phyloP scores from a whole-genome alignment of 2,888 invertebrate genomes.

The Sinhomidia bicolor region DNA sequence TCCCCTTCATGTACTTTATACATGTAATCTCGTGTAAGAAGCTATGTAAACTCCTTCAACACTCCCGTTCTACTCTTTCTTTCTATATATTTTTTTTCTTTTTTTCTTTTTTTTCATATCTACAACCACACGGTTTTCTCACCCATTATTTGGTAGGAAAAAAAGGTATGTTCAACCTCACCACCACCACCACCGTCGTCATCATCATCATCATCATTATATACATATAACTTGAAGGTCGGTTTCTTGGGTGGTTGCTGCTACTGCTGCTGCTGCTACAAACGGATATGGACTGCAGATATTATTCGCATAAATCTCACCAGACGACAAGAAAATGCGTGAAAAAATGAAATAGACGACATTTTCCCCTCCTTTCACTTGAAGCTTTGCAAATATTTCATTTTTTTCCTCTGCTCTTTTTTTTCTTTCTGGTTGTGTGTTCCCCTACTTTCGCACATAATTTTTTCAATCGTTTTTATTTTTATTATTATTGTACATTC shows the following conservation, averaged over 20 bases:
- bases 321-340: slow-evolving; percentile 78
- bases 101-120: slow-evolving; percentile 19
- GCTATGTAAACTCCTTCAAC: slow-evolving; percentile 60
- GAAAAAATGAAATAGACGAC: slow-evolving; percentile 80
- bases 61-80: slow-evolving; percentile 7
- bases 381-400: slow-evolving; percentile 76
- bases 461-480: slow-evolving; percentile 69
- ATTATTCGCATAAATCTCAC: slow-evolving; percentile 80
- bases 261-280: slow-evolving; percentile 4
- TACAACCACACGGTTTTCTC: slow-evolving; percentile 36
- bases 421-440: slow-evolving; percentile 24
- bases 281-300: slow-evolving; percentile 73
- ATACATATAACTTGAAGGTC: slow-evolving; percentile 66
- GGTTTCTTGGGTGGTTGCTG: slow-evolving; percentile 22
- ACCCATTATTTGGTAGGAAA: background rate
- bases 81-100: background rate
- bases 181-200: too few species aligned
- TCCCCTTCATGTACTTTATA: slow-evolving; percentile 68
- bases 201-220: too few species aligned
- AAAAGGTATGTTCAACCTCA: slow-evolving; percentile 67
- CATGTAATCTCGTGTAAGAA: slow-evolving; percentile 73
- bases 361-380: slow-evolving; percentile 76
- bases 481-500: slow-evolving; percentile 53
- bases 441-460: slow-evolving; percentile 63
- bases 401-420: too few species aligned